Evolutionary conservation across 2,797 vertebrate species (phyloP).

Genomic region (Hoplostethus atlanticus): DNA sequence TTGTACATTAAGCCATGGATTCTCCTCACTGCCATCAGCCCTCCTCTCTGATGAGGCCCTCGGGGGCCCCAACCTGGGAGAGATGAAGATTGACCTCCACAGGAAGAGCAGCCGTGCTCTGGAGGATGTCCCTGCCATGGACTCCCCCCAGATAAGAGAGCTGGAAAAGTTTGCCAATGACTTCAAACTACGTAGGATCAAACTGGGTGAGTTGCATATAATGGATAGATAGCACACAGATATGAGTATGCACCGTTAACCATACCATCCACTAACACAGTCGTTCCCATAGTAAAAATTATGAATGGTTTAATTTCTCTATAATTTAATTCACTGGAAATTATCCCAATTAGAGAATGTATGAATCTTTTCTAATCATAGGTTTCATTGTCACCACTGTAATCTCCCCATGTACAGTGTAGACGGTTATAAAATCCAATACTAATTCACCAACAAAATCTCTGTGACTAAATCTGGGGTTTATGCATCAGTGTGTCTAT

Average conservation of each 20-base stretch:
- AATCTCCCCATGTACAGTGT: no score
- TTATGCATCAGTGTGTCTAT: neutral
- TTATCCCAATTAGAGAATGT: neutral
- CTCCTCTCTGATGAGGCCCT: slow-evolving; percentile 90
- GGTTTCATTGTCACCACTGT: no score
- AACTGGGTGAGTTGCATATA: slow-evolving; percentile 85
- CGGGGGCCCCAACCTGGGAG: slow-evolving; percentile 71
- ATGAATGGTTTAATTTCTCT: neutral
- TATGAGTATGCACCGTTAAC: no score
- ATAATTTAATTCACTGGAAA: neutral
- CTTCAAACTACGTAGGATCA: slow-evolving; percentile 97
- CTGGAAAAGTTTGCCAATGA: slow-evolving; percentile 98
- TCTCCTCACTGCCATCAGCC: slow-evolving; percentile 89
- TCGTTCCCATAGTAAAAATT: neutral
- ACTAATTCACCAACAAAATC: no score
- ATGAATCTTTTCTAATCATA: no score
- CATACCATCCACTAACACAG: no score
- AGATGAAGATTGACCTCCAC: slow-evolving; percentile 92
- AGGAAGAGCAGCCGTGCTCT: slow-evolving; percentile 88
- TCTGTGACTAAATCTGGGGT: no score
- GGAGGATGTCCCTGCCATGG: slow-evolving; percentile 93
- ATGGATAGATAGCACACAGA: no score
- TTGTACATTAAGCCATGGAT: slow-evolving; percentile 90
- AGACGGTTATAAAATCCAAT: no score
- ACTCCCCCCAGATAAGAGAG: slow-evolving; percentile 96